A percentile compares a stretch with the other conserved stretches of the same genome.
These are phyloP conservation scores for Melanerpes aurifrons DNA, from an alignment of 2,113 vertebrate species.

Conservation along the genomic window DNA sequence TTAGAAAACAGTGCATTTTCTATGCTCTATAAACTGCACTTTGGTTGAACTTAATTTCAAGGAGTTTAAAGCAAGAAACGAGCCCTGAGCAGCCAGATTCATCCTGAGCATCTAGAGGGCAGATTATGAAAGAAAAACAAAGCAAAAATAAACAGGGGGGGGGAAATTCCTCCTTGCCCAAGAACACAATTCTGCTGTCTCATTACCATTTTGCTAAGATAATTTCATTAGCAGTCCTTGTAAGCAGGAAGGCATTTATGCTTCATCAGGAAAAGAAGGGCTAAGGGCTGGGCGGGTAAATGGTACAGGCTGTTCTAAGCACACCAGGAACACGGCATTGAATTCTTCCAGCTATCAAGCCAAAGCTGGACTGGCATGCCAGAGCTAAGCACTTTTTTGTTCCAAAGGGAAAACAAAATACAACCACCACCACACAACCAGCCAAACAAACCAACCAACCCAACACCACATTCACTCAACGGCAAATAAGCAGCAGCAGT, in stretches of 20 bases:
- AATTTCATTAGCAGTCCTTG: slow-evolving; percentile 75
- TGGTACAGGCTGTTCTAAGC: slow-evolving; percentile 68
- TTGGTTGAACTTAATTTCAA: slow-evolving; percentile 62
- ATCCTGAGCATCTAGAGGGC: slow-evolving; percentile 46
- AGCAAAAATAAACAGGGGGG: background rate
- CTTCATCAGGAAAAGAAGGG: slow-evolving; percentile 53
- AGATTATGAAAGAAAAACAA: slow-evolving; percentile 25
- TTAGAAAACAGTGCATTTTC: background rate
- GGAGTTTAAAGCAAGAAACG: slow-evolving; percentile 65
- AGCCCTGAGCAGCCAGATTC: slow-evolving; percentile 59
- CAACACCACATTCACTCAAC: background rate
- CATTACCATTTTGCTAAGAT: slow-evolving; percentile 71
- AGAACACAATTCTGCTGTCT: slow-evolving; percentile 76
- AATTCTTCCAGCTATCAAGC: slow-evolving; percentile 26
- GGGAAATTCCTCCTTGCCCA: slow-evolving; percentile 35
- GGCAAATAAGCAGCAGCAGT: background rate
- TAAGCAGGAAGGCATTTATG: slow-evolving; percentile 73
- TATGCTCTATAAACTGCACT: background rate
- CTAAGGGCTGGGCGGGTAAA: background rate
- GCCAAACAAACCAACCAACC: background rate
- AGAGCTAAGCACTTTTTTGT: background rate
- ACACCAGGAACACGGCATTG: slow-evolving; percentile 43
- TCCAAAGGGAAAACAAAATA: background rate
- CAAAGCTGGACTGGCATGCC: slow-evolving; percentile 40
- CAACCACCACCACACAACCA: background rate